Conservation (phyloP, 2,797 vertebrate genomes). For the Chaunax sp. region DNA sequence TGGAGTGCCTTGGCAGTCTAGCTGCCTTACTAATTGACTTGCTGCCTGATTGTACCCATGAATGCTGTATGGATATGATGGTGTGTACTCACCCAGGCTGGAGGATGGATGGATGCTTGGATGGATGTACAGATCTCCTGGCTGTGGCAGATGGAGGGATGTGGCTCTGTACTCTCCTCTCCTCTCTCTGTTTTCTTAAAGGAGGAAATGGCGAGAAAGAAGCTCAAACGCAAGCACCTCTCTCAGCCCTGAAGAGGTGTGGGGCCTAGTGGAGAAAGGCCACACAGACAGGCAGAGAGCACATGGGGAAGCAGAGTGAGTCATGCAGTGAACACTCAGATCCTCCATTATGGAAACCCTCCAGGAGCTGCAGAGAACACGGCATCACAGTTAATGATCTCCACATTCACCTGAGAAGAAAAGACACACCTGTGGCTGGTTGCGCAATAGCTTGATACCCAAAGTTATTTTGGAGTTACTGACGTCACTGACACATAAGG, state of each 20-base stretch:
- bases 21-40: slow-evolving; percentile 74
- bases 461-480: slow-evolving; percentile 58
- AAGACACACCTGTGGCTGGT: slow-evolving; percentile 45
- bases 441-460: slow-evolving; percentile 34
- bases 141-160: slow-evolving; percentile 49
- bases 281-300: slow-evolving; percentile 47
- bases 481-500: slow-evolving; percentile 75
- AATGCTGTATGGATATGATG: slow-evolving; percentile 58
- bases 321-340: slow-evolving; percentile 64
- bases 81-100: slow-evolving; percentile 52
- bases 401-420: slow-evolving; percentile 58
- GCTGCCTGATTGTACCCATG: slow-evolving; percentile 57
- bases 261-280: slow-evolving; percentile 47
- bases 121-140: slow-evolving; percentile 52
- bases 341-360: slow-evolving; percentile 57
- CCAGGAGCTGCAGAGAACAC: slow-evolving; percentile 60
- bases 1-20: slow-evolving; percentile 51
- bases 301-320: slow-evolving; percentile 41
- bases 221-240: slow-evolving; percentile 84
- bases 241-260: slow-evolving; percentile 80
- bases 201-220: slow-evolving; percentile 83
- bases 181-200: slow-evolving; percentile 79
- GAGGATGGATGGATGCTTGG: slow-evolving; percentile 27
- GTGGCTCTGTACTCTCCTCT: slow-evolving; percentile 70
- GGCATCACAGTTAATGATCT: slow-evolving; percentile 37